Evolutionary conservation across 2,888 invertebrate genomes (phyloP), one percentile per base, ranked within the genome.

Genomic region (Drosophila dives): DNA sequence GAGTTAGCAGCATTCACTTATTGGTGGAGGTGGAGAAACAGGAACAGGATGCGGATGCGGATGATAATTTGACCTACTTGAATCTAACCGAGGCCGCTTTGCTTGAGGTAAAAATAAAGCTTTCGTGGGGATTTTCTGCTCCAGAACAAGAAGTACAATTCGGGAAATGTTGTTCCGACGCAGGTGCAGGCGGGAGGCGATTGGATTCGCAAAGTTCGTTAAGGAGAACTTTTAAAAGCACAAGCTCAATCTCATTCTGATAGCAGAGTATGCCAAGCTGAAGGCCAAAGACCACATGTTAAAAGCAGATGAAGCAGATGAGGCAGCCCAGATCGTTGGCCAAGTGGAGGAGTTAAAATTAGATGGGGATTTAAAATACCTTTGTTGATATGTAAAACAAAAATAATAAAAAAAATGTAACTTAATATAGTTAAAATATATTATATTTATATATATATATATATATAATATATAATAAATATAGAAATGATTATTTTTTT

Each of bases 121-220:
- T 26, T 26, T 26, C 4, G 26, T 3, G 26, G 26, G 93, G 93
- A 2, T 84, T 89, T 88, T 11, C 63, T 93, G 38, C 84, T 91
- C 20, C 42, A 92, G 2, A 93, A 93, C 62, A 93, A 92, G 60
- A 93, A 91, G 69, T 90, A 92, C 63, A 92, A 92, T 34, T 77
- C 89, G 1, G 93, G 93, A 0, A 90, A 91, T 45, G 76, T 89
- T 3, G 63, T 91, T 1, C 72, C 87, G 0, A 92, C 91, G 26
- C 93, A 93, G 0, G 91, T 91, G 1, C 87, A 26, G 26, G 26
- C 26, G 83, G 3, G 83, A 90, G 67, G 85, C 93, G 10, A 90
- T 86, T 3, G 93, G 93, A 0, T 93, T 93, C 72, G 93, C 93
- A 0, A 93, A 93, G 74, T 93, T 91, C 59, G 93, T 93, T 2